These are phyloP conservation scores for Macrostomum lignano DNA, from an alignment of 1,140 invertebrate species.

Conservation along the genomic window DNA sequence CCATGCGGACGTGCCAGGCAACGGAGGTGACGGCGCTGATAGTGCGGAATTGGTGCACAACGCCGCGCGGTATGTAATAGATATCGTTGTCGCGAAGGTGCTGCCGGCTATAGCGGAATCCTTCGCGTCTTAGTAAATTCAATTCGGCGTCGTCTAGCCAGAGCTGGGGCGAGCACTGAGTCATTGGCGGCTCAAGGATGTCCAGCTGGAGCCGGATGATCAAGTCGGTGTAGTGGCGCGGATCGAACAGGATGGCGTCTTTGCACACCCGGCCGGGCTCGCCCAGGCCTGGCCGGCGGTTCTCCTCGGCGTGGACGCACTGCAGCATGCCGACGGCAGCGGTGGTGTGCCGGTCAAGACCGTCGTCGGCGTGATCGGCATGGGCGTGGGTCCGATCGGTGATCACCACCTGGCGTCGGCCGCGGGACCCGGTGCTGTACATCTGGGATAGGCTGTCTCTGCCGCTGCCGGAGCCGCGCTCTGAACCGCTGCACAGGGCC, in stretches of 20 bases:
- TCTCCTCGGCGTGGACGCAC: slow-evolving; percentile 39
- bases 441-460: no score
- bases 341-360: slow-evolving; percentile 65
- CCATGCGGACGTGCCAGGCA: slow-evolving; percentile 73
- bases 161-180: slow-evolving; percentile 18
- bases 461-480: no score
- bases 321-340: slow-evolving; percentile 81
- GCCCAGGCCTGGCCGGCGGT: not conserved
- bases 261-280: slow-evolving; percentile 36
- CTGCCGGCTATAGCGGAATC: slow-evolving; percentile 63
- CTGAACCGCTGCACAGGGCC: no score
- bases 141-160: slow-evolving; percentile 92
- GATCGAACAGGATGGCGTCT: slow-evolving; percentile 85
- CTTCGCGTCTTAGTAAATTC: slow-evolving; percentile 70
- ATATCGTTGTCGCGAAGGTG: slow-evolving; percentile 80
- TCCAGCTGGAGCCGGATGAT: slow-evolving; percentile 73
- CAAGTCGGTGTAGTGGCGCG: slow-evolving; percentile 61
- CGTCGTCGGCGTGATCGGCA: slow-evolving; percentile 87
- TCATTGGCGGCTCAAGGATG: slow-evolving; percentile 61
- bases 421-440: no score
- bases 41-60: slow-evolving; percentile 89
- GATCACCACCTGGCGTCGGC: slow-evolving; percentile 65
- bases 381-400: slow-evolving; percentile 84
- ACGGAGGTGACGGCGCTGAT: slow-evolving; percentile 81
- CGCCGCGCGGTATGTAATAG: slow-evolving; percentile 86